phyloP scores from a whole-genome alignment of 2,888 invertebrate species.

The Xiphydria camelus region DNA sequence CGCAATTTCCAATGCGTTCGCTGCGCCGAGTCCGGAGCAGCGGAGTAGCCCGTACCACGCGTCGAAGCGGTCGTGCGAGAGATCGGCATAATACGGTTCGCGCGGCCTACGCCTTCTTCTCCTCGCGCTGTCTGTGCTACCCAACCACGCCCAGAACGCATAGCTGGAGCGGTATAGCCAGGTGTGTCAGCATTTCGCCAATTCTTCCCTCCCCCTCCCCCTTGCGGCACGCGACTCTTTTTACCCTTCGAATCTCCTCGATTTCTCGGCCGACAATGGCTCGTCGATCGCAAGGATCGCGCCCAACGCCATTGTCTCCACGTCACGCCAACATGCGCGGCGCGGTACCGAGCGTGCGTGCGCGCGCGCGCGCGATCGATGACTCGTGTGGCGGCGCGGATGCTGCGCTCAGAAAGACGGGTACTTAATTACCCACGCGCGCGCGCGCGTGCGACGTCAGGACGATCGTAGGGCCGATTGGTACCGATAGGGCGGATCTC shows the following conservation, averaged over 20 bases:
- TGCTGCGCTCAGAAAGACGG: slow-evolving; percentile 9
- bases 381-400: not conserved
- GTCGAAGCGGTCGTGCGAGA: slow-evolving; percentile 24
- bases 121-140: slow-evolving; percentile 31
- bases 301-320: no score
- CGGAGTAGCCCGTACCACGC: not conserved
- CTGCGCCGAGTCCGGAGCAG: no score
- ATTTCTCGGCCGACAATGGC: not conserved
- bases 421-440: slow-evolving; percentile 1
- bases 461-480: no score
- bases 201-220: slow-evolving; percentile 24
- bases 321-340: slow-evolving; percentile 21
- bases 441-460: not conserved
- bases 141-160: slow-evolving; percentile 38
- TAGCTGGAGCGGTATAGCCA: slow-evolving; percentile 44
- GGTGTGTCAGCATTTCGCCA: slow-evolving; percentile 41
- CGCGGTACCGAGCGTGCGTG: not conserved
- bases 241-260: no score
- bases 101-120: slow-evolving; percentile 42
- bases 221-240: not conserved
- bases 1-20: slow-evolving; percentile 41
- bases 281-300: not conserved
- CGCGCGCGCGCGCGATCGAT: slow-evolving; percentile 3
- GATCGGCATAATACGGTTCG: slow-evolving; percentile 44
- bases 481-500: no score